phyloP scores from a whole-genome alignment of 2,113 vertebrate species.

The Rafetus swinhoei region DNA sequence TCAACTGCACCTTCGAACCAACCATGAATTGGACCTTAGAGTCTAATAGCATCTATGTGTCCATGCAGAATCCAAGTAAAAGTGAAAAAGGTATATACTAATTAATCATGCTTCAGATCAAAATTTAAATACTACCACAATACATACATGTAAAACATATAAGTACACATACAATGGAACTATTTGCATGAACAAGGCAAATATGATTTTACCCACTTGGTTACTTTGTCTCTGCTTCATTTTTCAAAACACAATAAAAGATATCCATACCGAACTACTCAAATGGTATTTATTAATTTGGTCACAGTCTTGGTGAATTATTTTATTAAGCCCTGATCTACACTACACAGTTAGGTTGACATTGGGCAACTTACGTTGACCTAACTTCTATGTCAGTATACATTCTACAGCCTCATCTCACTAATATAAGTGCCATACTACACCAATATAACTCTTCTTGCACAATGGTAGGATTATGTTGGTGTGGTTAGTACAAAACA shows the following conservation, averaged over 20 bases:
- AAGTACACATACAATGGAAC: neutral
- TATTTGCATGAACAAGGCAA: conserved; percentile 23
- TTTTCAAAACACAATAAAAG: conserved; percentile 27
- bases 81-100: neutral
- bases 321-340: conserved; percentile 22
- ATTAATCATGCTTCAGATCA: neutral
- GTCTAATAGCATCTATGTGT: neutral
- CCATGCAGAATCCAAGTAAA: neutral
- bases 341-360: too few relatives aligned
- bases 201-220: conserved; percentile 30
- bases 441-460: too few relatives aligned
- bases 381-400: too few relatives aligned
- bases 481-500: too few relatives aligned
- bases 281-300: conserved; percentile 44
- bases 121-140: neutral
- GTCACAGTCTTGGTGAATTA: conserved; percentile 23
- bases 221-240: conserved; percentile 6
- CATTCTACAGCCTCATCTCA: too few relatives aligned
- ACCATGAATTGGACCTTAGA: neutral
- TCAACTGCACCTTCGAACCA: neutral
- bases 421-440: too few relatives aligned
- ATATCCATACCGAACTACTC: conserved; percentile 13
- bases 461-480: too few relatives aligned
- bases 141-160: too few relatives aligned
- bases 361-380: too few relatives aligned